Evolutionary conservation across 2,113 vertebrate species (phyloP), one percentile per base, ranked within the genome.

Genomic region (Rhinoderma darwinii): DNA sequence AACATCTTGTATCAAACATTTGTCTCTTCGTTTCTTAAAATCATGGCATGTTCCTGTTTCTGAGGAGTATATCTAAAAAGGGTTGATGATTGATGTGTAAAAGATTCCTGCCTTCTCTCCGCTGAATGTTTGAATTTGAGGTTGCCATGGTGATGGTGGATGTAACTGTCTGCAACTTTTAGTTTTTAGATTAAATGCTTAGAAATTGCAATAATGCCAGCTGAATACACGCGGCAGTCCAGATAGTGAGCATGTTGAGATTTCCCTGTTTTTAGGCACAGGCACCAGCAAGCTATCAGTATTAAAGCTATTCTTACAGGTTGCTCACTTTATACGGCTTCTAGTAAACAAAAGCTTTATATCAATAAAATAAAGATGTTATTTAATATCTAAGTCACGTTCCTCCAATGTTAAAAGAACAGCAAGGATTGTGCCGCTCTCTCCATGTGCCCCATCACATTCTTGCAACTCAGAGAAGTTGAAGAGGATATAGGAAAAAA

Each of bases 91-190:
- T 84, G 82, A 84, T 84, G 82, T 84, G 61, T 59, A 59, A 74
- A 75, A 75, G 83, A 84, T 75, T 30, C 51, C 50, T 75, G 68
- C 47, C 70, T 51, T 59, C 32, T 75, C 70, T 75, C 70, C 4
- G 14, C 51, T 37, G 68, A 75, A 75, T 61, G 83, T 84, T 75
- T 84, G 83, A 75, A 84, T 75, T 54, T 75, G 70, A 51, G 51
- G 83, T 84, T 84, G 72, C 70, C 70, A 84, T 75, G 83, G 83
- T 20, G 68, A 84, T n/a, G 70, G n/a, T 51, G 61, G 25, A 61
- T n/a, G 70, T 75, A 59, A 75, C 35, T 61, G 47, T 75, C 47
- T 84, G 70, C 32, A 39, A 84, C 50, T 74, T 84, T 74, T 61
- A 47, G 35, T 75, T 75, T 74, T 79, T 59, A 30, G 3, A 75